A percentile compares a stretch with the other conserved stretches of the same genome.
Conservation (phyloP, 2,888 invertebrate species). For the Aphidoletes aphidimyza region DNA sequence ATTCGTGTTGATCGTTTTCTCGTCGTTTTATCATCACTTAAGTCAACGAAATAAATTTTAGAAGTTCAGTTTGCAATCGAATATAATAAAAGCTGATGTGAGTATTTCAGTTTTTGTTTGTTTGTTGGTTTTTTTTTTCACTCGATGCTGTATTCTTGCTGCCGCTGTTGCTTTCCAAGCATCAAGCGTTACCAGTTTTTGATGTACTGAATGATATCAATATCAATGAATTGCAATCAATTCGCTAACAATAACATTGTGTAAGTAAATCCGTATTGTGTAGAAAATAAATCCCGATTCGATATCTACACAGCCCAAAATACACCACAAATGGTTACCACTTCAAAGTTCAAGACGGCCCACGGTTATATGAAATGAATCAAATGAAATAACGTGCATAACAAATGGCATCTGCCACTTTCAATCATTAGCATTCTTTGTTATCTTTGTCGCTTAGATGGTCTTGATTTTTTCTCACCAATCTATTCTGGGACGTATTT, state of each 20-base stretch:
- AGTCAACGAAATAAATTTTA: background rate
- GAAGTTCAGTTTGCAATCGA: slow-evolving; percentile 27
- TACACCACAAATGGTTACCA: background rate
- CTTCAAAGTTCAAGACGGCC: background rate
- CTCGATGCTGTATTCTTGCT: background rate
- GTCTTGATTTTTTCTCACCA: too few relatives aligned
- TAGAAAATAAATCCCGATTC: background rate
- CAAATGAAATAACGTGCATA: background rate
- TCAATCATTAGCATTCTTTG: too few relatives aligned
- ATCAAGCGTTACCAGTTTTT: background rate
- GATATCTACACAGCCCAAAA: too few relatives aligned
- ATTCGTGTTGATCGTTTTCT: background rate
- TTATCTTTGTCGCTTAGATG: too few relatives aligned
- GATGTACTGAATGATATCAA: slow-evolving; percentile 9
- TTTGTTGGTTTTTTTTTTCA: slow-evolving; percentile 7
- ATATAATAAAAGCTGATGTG: slow-evolving; percentile 5
- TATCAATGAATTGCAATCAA: slow-evolving; percentile 16
- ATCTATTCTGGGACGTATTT: too few relatives aligned
- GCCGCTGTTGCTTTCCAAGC: background rate
- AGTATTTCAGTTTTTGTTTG: too few relatives aligned
- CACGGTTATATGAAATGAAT: background rate
- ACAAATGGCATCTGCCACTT: too few relatives aligned
- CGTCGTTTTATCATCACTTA: background rate
- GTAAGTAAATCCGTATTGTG: slow-evolving; percentile 11
- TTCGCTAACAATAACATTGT: slow-evolving; percentile 32